These are phyloP conservation scores for Galeopterus variegatus DNA, from an alignment of 2,113 vertebrate species.

Conservation along the genomic window DNA sequence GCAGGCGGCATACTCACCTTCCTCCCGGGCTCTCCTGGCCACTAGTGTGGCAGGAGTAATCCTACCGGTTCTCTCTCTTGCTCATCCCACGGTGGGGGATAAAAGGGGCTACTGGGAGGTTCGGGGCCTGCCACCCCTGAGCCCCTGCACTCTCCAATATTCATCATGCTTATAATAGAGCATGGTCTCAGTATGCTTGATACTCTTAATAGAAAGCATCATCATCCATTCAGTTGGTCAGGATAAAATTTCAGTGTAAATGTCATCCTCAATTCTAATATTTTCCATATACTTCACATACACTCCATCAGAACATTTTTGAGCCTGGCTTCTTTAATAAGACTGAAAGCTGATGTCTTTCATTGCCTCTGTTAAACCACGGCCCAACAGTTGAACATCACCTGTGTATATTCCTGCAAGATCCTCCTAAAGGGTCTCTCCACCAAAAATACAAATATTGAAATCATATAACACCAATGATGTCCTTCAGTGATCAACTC, in stretches of 20 bases:
- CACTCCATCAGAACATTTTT: background rate
- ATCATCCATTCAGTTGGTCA: background rate
- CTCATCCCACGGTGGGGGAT: no score
- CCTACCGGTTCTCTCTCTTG: no score
- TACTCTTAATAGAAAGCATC: background rate
- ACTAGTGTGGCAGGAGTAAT: no score
- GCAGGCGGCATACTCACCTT: no score
- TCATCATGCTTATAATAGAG: background rate
- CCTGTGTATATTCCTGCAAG: background rate
- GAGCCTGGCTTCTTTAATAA: background rate
- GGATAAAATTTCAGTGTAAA: background rate
- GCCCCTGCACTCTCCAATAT: background rate
- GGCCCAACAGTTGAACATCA: background rate
- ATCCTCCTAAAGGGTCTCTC: background rate
- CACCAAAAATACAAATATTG: background rate
- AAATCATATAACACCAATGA: background rate
- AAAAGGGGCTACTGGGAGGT: no score
- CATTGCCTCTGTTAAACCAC: background rate
- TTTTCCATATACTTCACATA: background rate
- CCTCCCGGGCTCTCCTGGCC: no score
- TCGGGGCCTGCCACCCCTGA: no score
- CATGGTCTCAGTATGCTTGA: background rate
- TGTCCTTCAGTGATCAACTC: background rate
- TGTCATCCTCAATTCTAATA: accelerated
- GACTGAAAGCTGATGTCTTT: background rate